Percentiles rank a stretch among this genome's conserved stretches.
Conservation (phyloP, 92 coral and sea anemone genomes). For the Actinostola sp. region DNA sequence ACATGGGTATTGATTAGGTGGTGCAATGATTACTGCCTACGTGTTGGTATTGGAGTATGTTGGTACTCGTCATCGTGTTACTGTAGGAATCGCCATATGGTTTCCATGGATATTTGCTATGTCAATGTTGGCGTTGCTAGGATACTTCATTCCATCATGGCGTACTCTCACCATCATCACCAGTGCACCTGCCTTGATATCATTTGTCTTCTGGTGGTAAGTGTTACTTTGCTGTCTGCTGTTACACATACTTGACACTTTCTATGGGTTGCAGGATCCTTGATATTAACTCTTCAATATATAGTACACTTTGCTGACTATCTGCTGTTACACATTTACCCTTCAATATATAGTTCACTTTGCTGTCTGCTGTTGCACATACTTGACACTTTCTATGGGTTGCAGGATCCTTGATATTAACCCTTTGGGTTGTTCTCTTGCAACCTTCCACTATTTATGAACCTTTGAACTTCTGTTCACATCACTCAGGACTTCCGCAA, state of each 20-base stretch:
- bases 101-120: conserved; percentile 29
- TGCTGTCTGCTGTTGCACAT: too few species aligned
- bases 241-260: background rate
- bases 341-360: too few species aligned
- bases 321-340: too few species aligned
- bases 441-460: too few species aligned
- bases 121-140: conserved; percentile 21
- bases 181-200: conserved; percentile 20
- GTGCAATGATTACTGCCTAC: background rate
- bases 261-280: background rate
- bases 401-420: too few species aligned
- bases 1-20: conserved; percentile 31
- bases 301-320: too few species aligned
- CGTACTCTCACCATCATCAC: conserved; percentile 27
- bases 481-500: too few species aligned
- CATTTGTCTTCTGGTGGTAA: conserved; percentile 23
- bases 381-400: too few species aligned
- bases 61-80: conserved; percentile 34
- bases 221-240: background rate
- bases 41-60: conserved; percentile 23
- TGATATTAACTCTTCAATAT: background rate
- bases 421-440: too few species aligned
- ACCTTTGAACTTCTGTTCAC: too few species aligned
- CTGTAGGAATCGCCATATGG: conserved; percentile 33
- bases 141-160: conserved; percentile 49